Evolutionary conservation across 2,113 vertebrate species (phyloP).

Genomic region (Oryzias melastigma): DNA sequence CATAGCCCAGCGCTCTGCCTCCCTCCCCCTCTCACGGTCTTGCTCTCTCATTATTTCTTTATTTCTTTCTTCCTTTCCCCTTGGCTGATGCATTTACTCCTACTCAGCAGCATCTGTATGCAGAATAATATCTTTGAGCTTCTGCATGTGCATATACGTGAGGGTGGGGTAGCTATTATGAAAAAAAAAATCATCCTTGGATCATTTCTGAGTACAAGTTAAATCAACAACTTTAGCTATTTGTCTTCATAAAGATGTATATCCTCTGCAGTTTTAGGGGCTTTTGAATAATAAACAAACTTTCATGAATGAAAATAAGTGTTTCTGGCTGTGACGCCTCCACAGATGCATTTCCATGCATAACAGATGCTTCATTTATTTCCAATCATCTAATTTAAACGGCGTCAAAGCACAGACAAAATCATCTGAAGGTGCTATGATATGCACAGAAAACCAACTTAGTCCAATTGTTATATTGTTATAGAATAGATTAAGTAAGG

Average conservation of each 20-base stretch:
- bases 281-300: conserved; percentile 29
- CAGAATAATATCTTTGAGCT: conserved; percentile 43
- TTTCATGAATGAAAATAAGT: conserved; percentile 1
- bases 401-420: no score
- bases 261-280: conserved; percentile 4
- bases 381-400: no score
- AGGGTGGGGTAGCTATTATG: conserved; percentile 53
- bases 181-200: conserved; percentile 21
- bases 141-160: conserved; percentile 37
- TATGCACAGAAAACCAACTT: no score
- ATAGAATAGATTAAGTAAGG: no score
- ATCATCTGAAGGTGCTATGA: no score
- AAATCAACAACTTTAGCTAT: conserved; percentile 24
- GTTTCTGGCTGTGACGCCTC: conserved; percentile 11
- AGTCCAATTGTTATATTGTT: no score
- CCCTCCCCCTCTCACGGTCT: conserved; percentile 12
- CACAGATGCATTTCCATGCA: neutral
- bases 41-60: conserved; percentile 23
- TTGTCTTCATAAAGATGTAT: conserved; percentile 1
- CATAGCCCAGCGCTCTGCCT: conserved; percentile 36
- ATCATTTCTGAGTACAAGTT: conserved; percentile 22
- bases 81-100: conserved; percentile 55
- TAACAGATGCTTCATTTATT: conserved; percentile 2
- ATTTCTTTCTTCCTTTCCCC: conserved; percentile 37
- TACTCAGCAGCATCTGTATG: conserved; percentile 66